Conservation (phyloP, 2,888 invertebrate genomes). For the Acanthosepion esculentum region DNA sequence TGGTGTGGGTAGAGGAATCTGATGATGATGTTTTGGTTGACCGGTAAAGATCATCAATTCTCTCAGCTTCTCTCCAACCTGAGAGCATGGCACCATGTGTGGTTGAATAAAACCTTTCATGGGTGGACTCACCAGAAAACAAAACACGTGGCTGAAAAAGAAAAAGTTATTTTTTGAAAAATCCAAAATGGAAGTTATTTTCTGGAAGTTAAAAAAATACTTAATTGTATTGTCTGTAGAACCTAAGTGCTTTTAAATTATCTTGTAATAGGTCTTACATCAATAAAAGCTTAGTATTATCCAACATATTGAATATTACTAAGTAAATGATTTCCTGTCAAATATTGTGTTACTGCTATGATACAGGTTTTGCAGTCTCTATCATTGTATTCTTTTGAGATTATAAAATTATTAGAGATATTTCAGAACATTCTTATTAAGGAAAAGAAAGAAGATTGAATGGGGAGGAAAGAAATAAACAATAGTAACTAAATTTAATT, state of each 20-base stretch:
- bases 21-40: background rate
- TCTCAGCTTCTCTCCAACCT: constrained; percentile 78
- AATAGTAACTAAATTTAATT: too few relatives aligned
- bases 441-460: too few relatives aligned
- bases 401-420: too few relatives aligned
- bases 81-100: constrained; percentile 94
- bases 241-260: background rate
- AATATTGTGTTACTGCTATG: too few relatives aligned
- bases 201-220: background rate
- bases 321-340: too few relatives aligned
- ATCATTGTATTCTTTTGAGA: too few relatives aligned
- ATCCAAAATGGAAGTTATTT: background rate
- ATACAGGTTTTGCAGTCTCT: too few relatives aligned
- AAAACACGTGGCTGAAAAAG: constrained; percentile 83
- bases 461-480: too few relatives aligned
- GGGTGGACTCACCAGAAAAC: constrained; percentile 97
- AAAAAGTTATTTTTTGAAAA: background rate
- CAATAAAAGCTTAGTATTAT: too few relatives aligned
- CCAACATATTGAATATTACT: too few relatives aligned
- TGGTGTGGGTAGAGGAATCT: background rate
- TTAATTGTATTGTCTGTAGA: constrained; percentile 45
- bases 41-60: constrained; percentile 63
- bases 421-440: too few relatives aligned
- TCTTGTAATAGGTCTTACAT: too few relatives aligned
- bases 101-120: constrained; percentile 94